A percentile compares a stretch with the other conserved stretches of the same genome.
phyloP scores from a whole-genome alignment of 2,888 invertebrate species.

The Conistra vaccinii region DNA sequence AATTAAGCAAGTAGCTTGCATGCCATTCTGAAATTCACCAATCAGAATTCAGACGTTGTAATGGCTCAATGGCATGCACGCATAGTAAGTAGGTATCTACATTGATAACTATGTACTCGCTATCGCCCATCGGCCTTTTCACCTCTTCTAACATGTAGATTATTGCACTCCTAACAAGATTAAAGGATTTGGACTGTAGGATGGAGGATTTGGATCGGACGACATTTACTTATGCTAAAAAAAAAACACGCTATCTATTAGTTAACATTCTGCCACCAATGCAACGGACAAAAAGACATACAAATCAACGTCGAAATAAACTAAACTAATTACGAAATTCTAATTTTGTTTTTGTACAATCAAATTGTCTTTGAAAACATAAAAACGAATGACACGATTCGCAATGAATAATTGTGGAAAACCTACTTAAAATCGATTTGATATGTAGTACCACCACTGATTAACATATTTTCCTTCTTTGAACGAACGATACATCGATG shows the following conservation, averaged over 20 bases:
- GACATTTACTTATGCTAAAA: background rate
- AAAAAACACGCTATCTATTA: background rate
- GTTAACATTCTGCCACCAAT: background rate
- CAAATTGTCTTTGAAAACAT: slow-evolving; percentile 25
- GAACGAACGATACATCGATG: background rate
- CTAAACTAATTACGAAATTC: background rate
- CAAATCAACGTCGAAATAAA: background rate
- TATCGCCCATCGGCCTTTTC: slow-evolving; percentile 25
- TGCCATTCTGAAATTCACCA: too few relatives aligned
- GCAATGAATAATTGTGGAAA: slow-evolving; percentile 25
- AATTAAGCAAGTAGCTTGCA: too few relatives aligned
- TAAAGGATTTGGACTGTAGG: slow-evolving; percentile 30
- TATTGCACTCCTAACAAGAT: slow-evolving; percentile 30
- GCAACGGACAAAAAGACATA: background rate
- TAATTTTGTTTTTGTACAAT: background rate
- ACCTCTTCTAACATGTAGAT: slow-evolving; percentile 24
- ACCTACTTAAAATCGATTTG: slow-evolving; percentile 25
- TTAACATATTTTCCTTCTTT: slow-evolving; percentile 23
- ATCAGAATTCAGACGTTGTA: too few relatives aligned
- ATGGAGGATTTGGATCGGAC: too few relatives aligned
- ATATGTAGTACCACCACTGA: slow-evolving; percentile 9
- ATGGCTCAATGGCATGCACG: too few relatives aligned
- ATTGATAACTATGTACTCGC: slow-evolving; percentile 3
- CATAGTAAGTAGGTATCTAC: background rate
- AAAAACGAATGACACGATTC: slow-evolving; percentile 44